phyloP scores from a whole-genome alignment of 1,140 invertebrate genomes.

The Trichonephila clavipes region DNA sequence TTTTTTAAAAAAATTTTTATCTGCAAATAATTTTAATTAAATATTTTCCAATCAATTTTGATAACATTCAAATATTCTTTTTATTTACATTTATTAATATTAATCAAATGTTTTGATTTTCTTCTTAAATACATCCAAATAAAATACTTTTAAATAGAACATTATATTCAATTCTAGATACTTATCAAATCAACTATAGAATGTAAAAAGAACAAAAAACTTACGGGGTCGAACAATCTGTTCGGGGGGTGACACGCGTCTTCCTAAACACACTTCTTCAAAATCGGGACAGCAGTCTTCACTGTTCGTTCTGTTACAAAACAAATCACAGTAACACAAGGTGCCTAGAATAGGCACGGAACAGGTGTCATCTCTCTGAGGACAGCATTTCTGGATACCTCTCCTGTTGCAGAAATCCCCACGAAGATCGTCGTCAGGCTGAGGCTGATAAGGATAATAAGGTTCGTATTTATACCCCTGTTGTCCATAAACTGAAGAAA shows the following conservation, averaged over 20 bases:
- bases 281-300: slow-evolving; percentile 95
- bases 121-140: too few species aligned
- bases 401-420: slow-evolving; percentile 81
- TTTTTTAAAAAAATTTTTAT: too few species aligned
- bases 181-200: too few species aligned
- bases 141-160: too few species aligned
- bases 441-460: slow-evolving; percentile 6
- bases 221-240: slow-evolving; percentile 51
- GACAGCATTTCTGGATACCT: slow-evolving; percentile 84
- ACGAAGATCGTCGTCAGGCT: slow-evolving; percentile 65
- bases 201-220: not conserved
- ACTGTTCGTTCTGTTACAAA: slow-evolving; percentile 87
- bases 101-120: too few species aligned
- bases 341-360: slow-evolving; percentile 88
- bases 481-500: slow-evolving; percentile 20
- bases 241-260: slow-evolving; percentile 15
- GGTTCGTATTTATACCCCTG: not conserved
- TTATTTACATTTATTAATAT: too few species aligned
- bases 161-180: too few species aligned
- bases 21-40: too few species aligned
- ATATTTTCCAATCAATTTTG: too few species aligned
- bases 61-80: too few species aligned
- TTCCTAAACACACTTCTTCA: slow-evolving; percentile 84
- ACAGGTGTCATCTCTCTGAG: slow-evolving; percentile 87
- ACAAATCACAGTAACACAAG: slow-evolving; percentile 95